Evolutionary conservation across 1,140 invertebrate genomes (phyloP).

Genomic region (Drosophila willistoni): DNA sequence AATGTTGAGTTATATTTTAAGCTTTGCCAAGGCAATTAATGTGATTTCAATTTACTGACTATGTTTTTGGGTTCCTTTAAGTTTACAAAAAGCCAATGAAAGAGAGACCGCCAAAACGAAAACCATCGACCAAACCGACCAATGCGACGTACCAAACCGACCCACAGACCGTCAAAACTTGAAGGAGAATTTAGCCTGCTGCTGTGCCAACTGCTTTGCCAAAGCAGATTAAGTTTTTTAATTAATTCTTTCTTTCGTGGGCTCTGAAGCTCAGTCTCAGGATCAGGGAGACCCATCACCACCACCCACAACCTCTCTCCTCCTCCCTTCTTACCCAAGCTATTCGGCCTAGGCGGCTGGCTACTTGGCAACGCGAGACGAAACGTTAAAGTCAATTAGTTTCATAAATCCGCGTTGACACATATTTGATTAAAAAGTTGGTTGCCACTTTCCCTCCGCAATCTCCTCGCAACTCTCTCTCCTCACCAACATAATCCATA

Average conservation of each 20-base stretch:
- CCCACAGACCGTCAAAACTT: not conserved
- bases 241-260: constrained; percentile 61
- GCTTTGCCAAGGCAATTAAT: not conserved
- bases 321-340: not conserved
- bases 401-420: constrained; percentile 74
- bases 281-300: no score
- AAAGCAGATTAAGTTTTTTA: constrained; percentile 75
- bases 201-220: constrained; percentile 42
- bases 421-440: constrained; percentile 73
- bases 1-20: not conserved
- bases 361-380: constrained; percentile 29
- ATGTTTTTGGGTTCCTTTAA: not conserved
- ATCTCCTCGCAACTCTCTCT: not conserved
- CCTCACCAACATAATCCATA: not conserved
- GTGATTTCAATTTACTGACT: constrained; percentile 10
- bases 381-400: constrained; percentile 67
- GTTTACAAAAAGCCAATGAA: not conserved
- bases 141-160: not conserved
- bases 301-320: no score
- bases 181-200: constrained; percentile 9
- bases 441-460: not conserved
- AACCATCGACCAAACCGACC: not conserved
- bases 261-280: constrained; percentile 9
- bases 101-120: not conserved
- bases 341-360: not conserved